Evolutionary conservation across 2,797 vertebrate genomes (phyloP).

Genomic region (Siniperca undulata): DNA sequence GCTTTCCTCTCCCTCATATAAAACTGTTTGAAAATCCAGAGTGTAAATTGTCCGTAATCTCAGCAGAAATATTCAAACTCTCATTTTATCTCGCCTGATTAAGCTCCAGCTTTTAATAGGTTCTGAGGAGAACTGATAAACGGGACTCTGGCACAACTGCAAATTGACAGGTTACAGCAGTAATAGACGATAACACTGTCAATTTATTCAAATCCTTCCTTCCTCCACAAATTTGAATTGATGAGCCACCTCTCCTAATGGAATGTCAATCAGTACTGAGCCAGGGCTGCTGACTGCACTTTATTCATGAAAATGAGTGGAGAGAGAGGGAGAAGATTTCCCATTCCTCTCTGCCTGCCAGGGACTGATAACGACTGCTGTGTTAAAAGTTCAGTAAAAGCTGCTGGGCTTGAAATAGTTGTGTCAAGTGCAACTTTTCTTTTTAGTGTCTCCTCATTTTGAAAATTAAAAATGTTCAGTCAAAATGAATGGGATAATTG

Average conservation of each 20-base stretch:
- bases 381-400: conserved; percentile 85
- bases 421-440: conserved; percentile 76
- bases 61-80: conserved; percentile 71
- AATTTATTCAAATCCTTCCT: conserved; percentile 88
- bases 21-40: conserved; percentile 52
- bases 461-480: conserved; percentile 54
- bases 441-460: conserved; percentile 59
- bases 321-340: conserved; percentile 78
- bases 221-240: conserved; percentile 83
- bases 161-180: conserved; percentile 84
- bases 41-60: conserved; percentile 73
- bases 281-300: conserved; percentile 79
- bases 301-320: conserved; percentile 77
- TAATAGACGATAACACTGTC: conserved; percentile 83
- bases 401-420: conserved; percentile 81
- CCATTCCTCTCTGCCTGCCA: conserved; percentile 82
- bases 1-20: conserved; percentile 19
- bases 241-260: conserved; percentile 84
- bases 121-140: conserved; percentile 81
- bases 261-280: conserved; percentile 85
- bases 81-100: conserved; percentile 78
- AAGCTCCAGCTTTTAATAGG: conserved; percentile 75
- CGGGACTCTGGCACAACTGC: conserved; percentile 77
- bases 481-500: conserved; percentile 52
- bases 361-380: conserved; percentile 84